Percentiles rank a stretch among this genome's conserved stretches.
Conservation (phyloP, 1,140 invertebrate genomes). For the Drosophila virilis region DNA sequence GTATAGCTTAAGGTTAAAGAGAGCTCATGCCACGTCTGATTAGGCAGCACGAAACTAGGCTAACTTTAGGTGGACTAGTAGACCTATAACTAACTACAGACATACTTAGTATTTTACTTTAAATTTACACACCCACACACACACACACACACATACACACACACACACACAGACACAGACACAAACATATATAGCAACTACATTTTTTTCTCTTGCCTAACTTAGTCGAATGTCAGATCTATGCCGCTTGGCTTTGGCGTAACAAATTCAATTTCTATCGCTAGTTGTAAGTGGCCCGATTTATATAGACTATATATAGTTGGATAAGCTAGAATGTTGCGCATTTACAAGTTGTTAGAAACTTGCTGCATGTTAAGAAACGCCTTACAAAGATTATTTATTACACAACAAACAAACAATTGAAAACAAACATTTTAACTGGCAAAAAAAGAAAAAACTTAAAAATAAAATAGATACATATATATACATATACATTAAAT, state of each 20-base stretch:
- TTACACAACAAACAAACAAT: slow-evolving; percentile 18
- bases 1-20: slow-evolving; percentile 27
- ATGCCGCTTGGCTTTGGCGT: slow-evolving; percentile 15
- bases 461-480: background rate
- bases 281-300: slow-evolving; percentile 20
- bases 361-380: slow-evolving; percentile 34
- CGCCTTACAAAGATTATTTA: slow-evolving; percentile 56
- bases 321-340: slow-evolving; percentile 30
- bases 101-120: slow-evolving; percentile 37
- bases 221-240: slow-evolving; percentile 27
- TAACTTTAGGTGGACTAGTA: slow-evolving; percentile 6
- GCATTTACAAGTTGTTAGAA: slow-evolving; percentile 36
- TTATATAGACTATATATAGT: slow-evolving; percentile 27
- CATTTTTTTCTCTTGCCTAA: slow-evolving; percentile 33
- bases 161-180: background rate
- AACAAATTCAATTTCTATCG: slow-evolving; percentile 39
- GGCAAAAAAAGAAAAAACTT: background rate
- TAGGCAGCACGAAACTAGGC: slow-evolving; percentile 34
- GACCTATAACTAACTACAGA: slow-evolving; percentile 9
- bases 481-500: slow-evolving; percentile 10
- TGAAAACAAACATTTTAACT: slow-evolving; percentile 8
- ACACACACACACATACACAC: background rate
- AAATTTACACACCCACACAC: slow-evolving; percentile 10
- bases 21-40: slow-evolving; percentile 34
- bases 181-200: background rate